These are phyloP conservation scores for Anniella stebbinsi DNA, from an alignment of 2,797 vertebrate genomes.

Conservation along the genomic window DNA sequence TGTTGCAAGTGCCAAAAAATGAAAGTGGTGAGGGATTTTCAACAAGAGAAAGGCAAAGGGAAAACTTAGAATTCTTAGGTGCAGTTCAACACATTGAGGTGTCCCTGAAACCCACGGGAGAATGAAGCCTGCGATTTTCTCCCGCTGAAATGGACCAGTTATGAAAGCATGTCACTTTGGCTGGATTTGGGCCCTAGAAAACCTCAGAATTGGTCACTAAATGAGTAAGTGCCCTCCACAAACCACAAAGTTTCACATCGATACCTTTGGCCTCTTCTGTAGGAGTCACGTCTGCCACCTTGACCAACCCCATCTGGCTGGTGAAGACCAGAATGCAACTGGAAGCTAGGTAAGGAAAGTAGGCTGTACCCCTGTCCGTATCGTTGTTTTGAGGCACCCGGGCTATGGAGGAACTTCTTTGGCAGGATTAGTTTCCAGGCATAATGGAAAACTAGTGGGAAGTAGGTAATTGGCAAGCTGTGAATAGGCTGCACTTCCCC, in stretches of 20 bases:
- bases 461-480: not conserved
- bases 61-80: not conserved
- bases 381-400: not conserved
- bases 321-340: slow-evolving; percentile 79
- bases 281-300: slow-evolving; percentile 66
- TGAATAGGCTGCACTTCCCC: not conserved
- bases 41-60: not conserved
- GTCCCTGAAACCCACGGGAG: not conserved
- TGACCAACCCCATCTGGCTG: slow-evolving; percentile 76
- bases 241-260: slow-evolving; percentile 13
- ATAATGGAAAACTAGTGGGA: not conserved
- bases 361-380: not conserved
- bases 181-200: not conserved
- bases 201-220: not conserved
- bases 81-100: not conserved
- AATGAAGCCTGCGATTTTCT: not conserved
- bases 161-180: not conserved
- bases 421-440: not conserved
- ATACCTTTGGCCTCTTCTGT: not conserved
- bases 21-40: not conserved
- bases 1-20: not conserved
- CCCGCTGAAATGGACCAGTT: not conserved
- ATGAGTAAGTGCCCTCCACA: not conserved
- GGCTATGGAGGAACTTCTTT: no score
- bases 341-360: slow-evolving; percentile 66